Base-by-base conservation (phyloP, 2,888 invertebrate genomes). In the Trissolcus japonicus region DNA sequence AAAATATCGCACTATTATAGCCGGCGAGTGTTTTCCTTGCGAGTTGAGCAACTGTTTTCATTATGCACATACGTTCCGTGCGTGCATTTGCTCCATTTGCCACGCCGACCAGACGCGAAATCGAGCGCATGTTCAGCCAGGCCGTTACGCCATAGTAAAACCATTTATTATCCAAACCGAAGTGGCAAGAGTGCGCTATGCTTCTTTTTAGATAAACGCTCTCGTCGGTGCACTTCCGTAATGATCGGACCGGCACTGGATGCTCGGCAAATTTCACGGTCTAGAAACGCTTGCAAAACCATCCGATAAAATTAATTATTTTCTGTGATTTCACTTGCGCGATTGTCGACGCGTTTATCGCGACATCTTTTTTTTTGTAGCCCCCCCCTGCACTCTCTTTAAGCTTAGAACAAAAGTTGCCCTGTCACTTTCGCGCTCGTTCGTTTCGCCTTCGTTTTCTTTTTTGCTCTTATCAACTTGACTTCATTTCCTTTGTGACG, bases 101-200 rank as follows among this genome's bases (percentile, higher is more conserved):
- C 73, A 78, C 77, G 73, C 66, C 77, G 73, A 65, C 77, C 77
- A 68, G 68, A 77, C 76, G 72, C 76, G 76, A 77, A 73, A 77
- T 77, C 77, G 77, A 77, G 77, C 68, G 77, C 77, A 68, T 72
- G 77, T 76, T 76, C 71, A 72, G 72, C 59, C 57, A 76, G 67
- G 72, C 72, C 68, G 76, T 77, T 77, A 73, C 73, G 17, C 73
- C 69, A 77, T 73, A 73, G 73, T 73, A 68, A 73, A 77, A 63
- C 77, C 78, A 78, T 78, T 78, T 78, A 74, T 74, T 74, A 78
- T 78, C 78, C 78, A 69, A 74, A 78, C 78, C 66, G 74, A 78
- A 74, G 78, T 74, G 74, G 69, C 69, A 74, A 69, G 78, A 78
- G 66, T 60, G 74, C 78, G 40, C 78, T 55, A 75, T 62, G 71